Conservation (phyloP, 2,797 vertebrate species). For the Cyclura pinguis region DNA sequence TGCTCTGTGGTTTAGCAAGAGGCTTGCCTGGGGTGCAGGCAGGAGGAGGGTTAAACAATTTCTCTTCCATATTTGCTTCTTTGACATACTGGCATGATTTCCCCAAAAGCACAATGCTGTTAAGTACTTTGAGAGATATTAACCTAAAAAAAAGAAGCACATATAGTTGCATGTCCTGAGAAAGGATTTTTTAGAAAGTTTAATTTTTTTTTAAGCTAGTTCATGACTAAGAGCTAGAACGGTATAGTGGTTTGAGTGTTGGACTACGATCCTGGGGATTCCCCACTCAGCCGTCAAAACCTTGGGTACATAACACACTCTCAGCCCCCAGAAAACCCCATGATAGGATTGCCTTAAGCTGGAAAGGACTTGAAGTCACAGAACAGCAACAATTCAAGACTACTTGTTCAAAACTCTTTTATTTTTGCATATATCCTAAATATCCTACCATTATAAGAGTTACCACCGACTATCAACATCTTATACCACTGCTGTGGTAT, state of each 20-base stretch:
- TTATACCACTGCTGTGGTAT: neutral
- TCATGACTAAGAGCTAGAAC: too few species aligned
- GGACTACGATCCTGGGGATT: too few species aligned
- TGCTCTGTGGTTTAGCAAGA: constrained; percentile 79
- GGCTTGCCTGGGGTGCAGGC: constrained; percentile 83
- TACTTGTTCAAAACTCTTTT: too few species aligned
- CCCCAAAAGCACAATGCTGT: constrained; percentile 95
- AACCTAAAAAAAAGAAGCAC: constrained; percentile 80
- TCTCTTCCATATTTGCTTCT: constrained; percentile 97
- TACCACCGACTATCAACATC: neutral
- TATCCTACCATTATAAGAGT: neutral
- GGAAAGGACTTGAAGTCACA: too few species aligned
- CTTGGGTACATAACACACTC: too few species aligned
- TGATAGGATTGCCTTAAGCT: too few species aligned
- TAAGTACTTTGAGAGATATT: constrained; percentile 94
- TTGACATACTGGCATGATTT: constrained; percentile 96
- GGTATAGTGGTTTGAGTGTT: too few species aligned
- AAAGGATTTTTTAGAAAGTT: neutral
- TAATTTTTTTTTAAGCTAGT: neutral
- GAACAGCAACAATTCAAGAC: neutral
- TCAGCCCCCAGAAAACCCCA: too few species aligned
- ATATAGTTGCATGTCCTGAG: neutral
- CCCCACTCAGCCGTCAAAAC: too few species aligned
- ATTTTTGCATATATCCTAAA: neutral
- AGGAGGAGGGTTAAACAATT: constrained; percentile 84